A percentile compares a stretch with the other conserved stretches of the same genome.
Conservation (phyloP, 2,797 vertebrate species). For the Myotis myotis region DNA sequence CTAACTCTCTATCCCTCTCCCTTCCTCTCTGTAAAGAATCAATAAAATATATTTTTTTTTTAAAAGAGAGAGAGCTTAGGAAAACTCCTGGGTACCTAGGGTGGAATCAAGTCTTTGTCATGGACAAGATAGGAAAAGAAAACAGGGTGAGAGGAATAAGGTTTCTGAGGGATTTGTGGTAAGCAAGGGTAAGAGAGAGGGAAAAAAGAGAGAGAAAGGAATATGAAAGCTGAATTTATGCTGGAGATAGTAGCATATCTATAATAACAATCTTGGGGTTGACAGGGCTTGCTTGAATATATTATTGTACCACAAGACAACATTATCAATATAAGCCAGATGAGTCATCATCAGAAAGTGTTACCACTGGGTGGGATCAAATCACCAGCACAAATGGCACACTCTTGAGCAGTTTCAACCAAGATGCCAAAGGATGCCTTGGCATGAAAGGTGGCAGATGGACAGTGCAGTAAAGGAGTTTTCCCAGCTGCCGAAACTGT, state of each 20-base stretch:
- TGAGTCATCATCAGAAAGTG: constrained; percentile 29
- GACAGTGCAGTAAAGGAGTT: neutral
- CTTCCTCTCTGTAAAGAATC: too few relatives aligned
- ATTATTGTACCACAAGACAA: neutral
- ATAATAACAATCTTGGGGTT: neutral
- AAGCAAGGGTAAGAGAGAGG: neutral
- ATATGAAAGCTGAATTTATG: neutral
- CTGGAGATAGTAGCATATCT: neutral
- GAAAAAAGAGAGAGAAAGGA: neutral
- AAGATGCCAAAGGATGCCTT: constrained; percentile 54
- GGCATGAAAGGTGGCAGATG: constrained; percentile 56
- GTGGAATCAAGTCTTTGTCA: neutral
- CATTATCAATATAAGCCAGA: neutral
- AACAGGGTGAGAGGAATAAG: neutral
- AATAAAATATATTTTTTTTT: too few relatives aligned
- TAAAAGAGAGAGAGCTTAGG: neutral
- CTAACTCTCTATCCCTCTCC: too few relatives aligned
- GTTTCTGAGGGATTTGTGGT: neutral
- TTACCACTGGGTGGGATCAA: constrained; percentile 39
- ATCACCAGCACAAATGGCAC: constrained; percentile 59
- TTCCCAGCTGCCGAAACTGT: constrained; percentile 53
- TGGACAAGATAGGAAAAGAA: neutral
- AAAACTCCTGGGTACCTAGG: neutral
- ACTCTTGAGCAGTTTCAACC: constrained; percentile 41
- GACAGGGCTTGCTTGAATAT: neutral